These are phyloP conservation scores for Anoplius nigerrimus DNA, from an alignment of 2,888 invertebrate genomes.

Conservation along the genomic window DNA sequence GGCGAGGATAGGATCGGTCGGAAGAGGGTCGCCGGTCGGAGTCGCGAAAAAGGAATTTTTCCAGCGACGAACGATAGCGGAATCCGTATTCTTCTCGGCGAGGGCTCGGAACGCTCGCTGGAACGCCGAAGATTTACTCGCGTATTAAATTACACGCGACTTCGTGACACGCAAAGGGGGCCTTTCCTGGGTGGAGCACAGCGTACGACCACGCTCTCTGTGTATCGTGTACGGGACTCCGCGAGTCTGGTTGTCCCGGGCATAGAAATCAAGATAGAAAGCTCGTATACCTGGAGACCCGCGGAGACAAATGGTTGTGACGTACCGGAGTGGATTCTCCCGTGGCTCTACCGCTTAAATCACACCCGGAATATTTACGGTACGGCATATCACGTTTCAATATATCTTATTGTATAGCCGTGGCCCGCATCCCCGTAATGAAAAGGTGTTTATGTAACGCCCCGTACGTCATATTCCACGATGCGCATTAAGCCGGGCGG, in stretches of 20 bases:
- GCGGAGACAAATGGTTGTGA: constrained; percentile 60
- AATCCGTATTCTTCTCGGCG: neutral
- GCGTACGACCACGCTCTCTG: constrained; percentile 7
- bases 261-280: constrained; percentile 62
- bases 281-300: constrained; percentile 57
- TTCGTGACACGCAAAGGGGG: constrained; percentile 58
- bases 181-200: constrained; percentile 55
- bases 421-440: constrained; percentile 47
- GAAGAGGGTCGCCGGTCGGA: too few relatives aligned
- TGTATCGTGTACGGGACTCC: constrained; percentile 46
- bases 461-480: constrained; percentile 44
- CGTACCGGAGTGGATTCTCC: constrained; percentile 52
- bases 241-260: constrained; percentile 52
- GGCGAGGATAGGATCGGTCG: too few relatives aligned
- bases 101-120: neutral
- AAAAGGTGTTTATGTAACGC: constrained; percentile 56
- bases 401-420: constrained; percentile 57
- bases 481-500: constrained; percentile 22
- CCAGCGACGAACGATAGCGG: neutral
- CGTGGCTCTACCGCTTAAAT: constrained; percentile 48
- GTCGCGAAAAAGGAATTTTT: too few relatives aligned
- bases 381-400: constrained; percentile 58
- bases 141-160: constrained; percentile 60
- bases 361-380: constrained; percentile 59
- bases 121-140: constrained; percentile 50